Evolutionary conservation across 23 tunicate genomes (phyloP).

Genomic region (Styela plicata): DNA sequence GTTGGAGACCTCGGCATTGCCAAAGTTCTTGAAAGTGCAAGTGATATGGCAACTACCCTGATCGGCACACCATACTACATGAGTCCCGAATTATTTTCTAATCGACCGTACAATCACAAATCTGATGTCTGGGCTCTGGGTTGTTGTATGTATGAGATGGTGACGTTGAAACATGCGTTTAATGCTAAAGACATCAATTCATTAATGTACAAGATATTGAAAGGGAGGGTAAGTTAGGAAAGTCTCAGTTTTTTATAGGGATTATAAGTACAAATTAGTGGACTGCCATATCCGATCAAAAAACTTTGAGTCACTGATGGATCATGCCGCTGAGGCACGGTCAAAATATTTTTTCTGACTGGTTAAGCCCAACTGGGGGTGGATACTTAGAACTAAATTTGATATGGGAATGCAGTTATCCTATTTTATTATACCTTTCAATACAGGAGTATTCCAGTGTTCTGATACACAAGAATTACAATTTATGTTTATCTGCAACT

Average conservation of each 20-base stretch:
- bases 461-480: too few relatives aligned
- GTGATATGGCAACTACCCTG: slow-evolving; percentile 93
- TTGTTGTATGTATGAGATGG: slow-evolving; percentile 97
- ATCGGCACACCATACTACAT: slow-evolving; percentile 99
- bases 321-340: too few relatives aligned
- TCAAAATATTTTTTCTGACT: too few relatives aligned
- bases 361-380: too few relatives aligned
- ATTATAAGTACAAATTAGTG: background rate
- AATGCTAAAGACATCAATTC: slow-evolving; percentile 99
- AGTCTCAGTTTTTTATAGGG: too few relatives aligned
- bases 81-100: slow-evolving; percentile 97
- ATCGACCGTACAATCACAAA: slow-evolving; percentile 90
- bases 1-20: slow-evolving; percentile 95
- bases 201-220: slow-evolving; percentile 85
- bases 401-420: too few relatives aligned
- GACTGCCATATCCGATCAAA: background rate
- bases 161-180: slow-evolving; percentile 92
- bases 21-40: slow-evolving; percentile 73
- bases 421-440: too few relatives aligned
- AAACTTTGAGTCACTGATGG: too few relatives aligned
- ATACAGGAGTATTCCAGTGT: too few relatives aligned
- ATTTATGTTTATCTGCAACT: background rate
- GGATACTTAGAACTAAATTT: too few relatives aligned
- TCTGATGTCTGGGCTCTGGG: slow-evolving; percentile 99
- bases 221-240: slow-evolving; percentile 62